Evolutionary conservation across 2,113 vertebrate genomes (phyloP).

Genomic region (Todiramphus saurophagus): DNA sequence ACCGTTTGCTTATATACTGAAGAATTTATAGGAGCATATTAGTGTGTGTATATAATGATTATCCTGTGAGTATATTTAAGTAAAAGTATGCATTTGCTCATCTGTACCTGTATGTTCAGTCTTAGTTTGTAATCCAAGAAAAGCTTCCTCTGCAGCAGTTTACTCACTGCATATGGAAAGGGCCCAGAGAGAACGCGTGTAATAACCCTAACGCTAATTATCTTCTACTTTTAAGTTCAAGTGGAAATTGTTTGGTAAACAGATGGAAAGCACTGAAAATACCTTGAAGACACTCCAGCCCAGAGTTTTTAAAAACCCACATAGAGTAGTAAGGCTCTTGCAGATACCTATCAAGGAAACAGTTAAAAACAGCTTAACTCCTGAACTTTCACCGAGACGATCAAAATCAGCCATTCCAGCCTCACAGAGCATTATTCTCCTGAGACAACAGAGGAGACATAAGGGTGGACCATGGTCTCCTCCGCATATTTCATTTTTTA

Average conservation of each 20-base stretch:
- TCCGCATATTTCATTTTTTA: neutral
- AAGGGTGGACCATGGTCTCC: neutral
- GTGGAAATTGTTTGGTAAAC: neutral
- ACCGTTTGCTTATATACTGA: neutral
- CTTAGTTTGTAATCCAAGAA: neutral
- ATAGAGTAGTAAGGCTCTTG: neutral
- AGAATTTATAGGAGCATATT: neutral
- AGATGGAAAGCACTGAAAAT: constrained; percentile 6
- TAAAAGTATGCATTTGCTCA: neutral
- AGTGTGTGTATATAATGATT: neutral
- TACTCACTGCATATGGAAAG: neutral
- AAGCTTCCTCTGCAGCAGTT: neutral
- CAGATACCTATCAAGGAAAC: neutral
- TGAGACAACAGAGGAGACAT: neutral
- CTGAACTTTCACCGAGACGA: neutral
- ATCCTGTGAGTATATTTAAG: neutral
- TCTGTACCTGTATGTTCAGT: neutral
- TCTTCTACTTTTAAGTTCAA: neutral
- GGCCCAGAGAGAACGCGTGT: neutral
- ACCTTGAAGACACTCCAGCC: neutral
- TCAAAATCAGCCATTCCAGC: neutral
- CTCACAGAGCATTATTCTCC: neutral
- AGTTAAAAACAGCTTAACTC: neutral
- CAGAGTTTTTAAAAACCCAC: neutral
- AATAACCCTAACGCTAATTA: neutral